A percentile compares a stretch with the other conserved stretches of the same genome.
phyloP scores from a whole-genome alignment of 1,140 invertebrate genomes.

The Papilio helenus region DNA sequence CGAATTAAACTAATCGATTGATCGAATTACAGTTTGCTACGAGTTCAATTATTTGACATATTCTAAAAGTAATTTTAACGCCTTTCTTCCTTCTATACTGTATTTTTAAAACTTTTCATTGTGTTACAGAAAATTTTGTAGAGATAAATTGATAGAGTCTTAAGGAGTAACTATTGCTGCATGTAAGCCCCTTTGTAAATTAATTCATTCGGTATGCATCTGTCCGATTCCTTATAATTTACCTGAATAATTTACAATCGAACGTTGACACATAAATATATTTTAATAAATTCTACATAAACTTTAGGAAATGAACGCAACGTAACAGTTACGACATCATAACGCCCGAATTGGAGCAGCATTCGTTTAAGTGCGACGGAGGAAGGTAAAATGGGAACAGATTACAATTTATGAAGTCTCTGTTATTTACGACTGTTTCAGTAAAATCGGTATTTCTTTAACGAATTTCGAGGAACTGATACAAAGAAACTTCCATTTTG shows the following conservation, averaged over 20 bases:
- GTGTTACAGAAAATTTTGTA: no score
- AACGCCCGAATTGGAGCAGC: not conserved
- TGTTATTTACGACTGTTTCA: not conserved
- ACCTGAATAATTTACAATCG: no score
- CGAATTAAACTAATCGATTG: conserved; percentile 28
- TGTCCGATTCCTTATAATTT: no score
- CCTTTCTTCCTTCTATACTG: no score
- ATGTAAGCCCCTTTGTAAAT: no score
- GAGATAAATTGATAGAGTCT: no score
- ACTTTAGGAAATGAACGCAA: not conserved
- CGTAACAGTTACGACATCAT: not conserved
- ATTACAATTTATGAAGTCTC: conserved; percentile 7
- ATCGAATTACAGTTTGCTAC: conserved; percentile 29
- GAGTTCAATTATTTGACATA: not conserved
- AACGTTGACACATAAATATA: no score
- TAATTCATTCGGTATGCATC: no score
- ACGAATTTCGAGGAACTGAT: not conserved
- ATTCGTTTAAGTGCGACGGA: not conserved
- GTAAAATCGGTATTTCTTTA: not conserved
- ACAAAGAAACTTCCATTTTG: not conserved
- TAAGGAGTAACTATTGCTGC: no score
- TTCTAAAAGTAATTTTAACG: not conserved
- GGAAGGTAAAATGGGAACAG: conserved; percentile 5
- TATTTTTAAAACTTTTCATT: no score
- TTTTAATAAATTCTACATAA: not conserved